These are phyloP conservation scores for Eumaeus atala DNA, from an alignment of 1,140 invertebrate species.

Conservation along the genomic window DNA sequence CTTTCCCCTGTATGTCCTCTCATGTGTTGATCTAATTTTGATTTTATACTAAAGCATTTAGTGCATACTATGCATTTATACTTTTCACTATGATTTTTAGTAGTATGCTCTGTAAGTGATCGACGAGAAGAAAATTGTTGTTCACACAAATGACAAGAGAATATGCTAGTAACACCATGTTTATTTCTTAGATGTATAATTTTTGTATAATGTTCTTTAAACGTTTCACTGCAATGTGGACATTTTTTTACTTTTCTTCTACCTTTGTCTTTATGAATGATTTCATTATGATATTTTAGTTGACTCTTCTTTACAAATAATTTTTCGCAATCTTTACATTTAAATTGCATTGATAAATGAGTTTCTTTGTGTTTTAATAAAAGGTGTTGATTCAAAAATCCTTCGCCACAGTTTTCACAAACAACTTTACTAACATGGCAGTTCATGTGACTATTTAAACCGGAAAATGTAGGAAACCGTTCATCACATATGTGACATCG, in stretches of 20 bases:
- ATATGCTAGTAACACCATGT: constrained; percentile 37
- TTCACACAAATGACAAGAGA: constrained; percentile 39
- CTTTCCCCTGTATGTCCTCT: constrained; percentile 77
- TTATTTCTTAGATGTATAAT: constrained; percentile 39
- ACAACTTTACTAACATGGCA: no score
- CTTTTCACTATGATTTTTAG: constrained; percentile 66
- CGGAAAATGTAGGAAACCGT: constrained; percentile 29
- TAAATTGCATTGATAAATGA: no score
- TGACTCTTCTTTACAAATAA: no score
- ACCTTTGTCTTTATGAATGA: constrained; percentile 31
- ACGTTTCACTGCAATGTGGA: constrained; percentile 31
- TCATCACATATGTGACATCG: constrained; percentile 31
- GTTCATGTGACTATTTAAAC: constrained; percentile 23
- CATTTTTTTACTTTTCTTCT: constrained; percentile 34
- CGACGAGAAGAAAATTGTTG: constrained; percentile 30
- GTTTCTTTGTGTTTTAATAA: not conserved
- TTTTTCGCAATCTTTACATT: no score
- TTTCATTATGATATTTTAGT: no score
- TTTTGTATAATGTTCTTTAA: constrained; percentile 44
- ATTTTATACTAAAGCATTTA: constrained; percentile 70
- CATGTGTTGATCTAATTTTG: constrained; percentile 81
- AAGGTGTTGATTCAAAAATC: no score
- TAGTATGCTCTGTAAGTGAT: constrained; percentile 46
- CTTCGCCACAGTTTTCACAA: no score
- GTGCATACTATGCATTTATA: constrained; percentile 69